Evolutionary conservation across 1,140 invertebrate genomes (phyloP), one percentile per base, ranked within the genome.

Genomic region (Drosophila takahashii): DNA sequence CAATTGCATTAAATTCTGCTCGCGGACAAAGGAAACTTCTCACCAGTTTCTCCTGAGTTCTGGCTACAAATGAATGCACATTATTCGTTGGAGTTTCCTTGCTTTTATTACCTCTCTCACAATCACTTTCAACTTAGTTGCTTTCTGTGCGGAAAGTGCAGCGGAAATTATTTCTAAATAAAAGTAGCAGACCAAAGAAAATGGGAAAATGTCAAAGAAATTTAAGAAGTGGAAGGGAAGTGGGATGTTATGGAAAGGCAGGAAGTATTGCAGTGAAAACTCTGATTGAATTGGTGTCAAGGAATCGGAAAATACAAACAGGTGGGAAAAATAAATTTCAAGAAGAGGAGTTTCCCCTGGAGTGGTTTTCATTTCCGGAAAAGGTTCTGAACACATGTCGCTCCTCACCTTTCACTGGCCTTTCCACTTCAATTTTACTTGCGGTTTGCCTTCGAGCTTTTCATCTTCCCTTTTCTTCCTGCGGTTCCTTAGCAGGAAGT

Each of bases 151-250:
- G n/a, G 27, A 32, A 58, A 74, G 53, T 66, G 70, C 73, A 74
- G 39, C 48, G 60, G 53, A 75, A 77, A 74, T 75, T 77, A 67
- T 75, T 75, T 60, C 41, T 18, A 67, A 75, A 67, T 75, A 67
- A 50, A 54, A 56, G 52, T 50, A 56, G 50, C 36, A 34, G n/a
- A 13, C 36, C 51, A 54, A 54, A 45, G 59, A 42, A 74, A 74
- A 36, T 62, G 29, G 58, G 26, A 62, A 58, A 75, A 75, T 59
- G 71, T 67, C 72, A 77, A 76, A 51, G 50, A 56, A 54, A 52
- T 42, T 59, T 39, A 47, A 66, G 36, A 22, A 58, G 32, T 5
- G 5, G 2, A 26, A 13, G 27, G 39, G 13, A 39, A 34, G 27
- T 18, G 37, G 9, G 32, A 3, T 13, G 32, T 3, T 18, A 6